A percentile compares a stretch with the other conserved stretches of the same genome.
phyloP scores from a whole-genome alignment of 1,140 invertebrate genomes.

The Copidosoma floridanum region DNA sequence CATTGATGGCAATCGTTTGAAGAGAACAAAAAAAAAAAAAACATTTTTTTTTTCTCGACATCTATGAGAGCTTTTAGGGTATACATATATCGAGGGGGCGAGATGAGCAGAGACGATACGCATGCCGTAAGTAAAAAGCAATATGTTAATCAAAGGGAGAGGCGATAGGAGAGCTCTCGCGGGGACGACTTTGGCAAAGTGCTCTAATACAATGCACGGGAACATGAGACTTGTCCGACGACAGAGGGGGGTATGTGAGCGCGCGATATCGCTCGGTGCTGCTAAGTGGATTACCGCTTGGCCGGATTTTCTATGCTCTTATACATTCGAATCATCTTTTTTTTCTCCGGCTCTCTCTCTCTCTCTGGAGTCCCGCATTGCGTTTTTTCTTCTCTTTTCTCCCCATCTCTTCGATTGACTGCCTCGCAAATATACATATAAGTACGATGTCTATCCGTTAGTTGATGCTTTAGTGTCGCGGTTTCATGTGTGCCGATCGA shows the following conservation, averaged over 20 bases:
- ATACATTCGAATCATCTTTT: slow-evolving; percentile 22
- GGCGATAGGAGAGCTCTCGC: slow-evolving; percentile 2
- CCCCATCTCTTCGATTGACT: too few relatives aligned
- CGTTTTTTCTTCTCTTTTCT: not conserved
- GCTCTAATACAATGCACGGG: slow-evolving; percentile 18
- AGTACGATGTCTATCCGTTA: too few relatives aligned
- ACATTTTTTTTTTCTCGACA: too few relatives aligned
- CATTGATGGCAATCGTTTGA: not conserved
- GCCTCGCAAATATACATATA: too few relatives aligned
- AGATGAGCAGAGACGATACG: too few relatives aligned
- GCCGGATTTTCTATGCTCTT: slow-evolving; percentile 21
- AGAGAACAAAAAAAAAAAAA: too few relatives aligned
- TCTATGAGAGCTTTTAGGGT: too few relatives aligned
- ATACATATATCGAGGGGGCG: too few relatives aligned
- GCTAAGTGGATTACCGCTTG: slow-evolving; percentile 25
- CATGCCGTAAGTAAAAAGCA: slow-evolving; percentile 9
- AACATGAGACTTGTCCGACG: not conserved
- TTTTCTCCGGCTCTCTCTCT: not conserved
- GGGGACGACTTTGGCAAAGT: slow-evolving; percentile 18
- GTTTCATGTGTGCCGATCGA: too few relatives aligned
- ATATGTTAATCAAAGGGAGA: slow-evolving; percentile 26
- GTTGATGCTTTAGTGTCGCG: too few relatives aligned
- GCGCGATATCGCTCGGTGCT: not conserved
- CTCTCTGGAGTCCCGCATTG: not conserved
- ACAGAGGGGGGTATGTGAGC: not conserved